Base-by-base conservation (phyloP, 30 jellyfish, hydroid and myxozoan genomes). In the Cassiopea xamachana region DNA sequence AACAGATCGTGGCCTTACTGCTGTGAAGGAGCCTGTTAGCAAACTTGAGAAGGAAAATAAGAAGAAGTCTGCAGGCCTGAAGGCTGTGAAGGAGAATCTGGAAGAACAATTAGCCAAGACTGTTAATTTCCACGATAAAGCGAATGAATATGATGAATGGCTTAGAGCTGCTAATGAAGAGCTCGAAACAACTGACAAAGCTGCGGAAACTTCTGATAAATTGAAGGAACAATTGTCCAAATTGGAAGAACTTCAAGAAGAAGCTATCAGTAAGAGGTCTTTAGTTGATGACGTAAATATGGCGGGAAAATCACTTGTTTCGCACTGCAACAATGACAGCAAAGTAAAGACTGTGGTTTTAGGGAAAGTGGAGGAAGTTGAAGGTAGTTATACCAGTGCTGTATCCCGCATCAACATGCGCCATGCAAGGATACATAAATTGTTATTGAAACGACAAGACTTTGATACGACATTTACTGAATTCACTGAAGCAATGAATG, bases 371-470 rank as follows among this genome's bases (percentile, higher is more conserved):
- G 99, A 96, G 39, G 80, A 69, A n/a, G 82, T 77, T 50, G 98
- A 96, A 60, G 86, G 86, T 44, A 47, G 78, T 46, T 86, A 71
- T 44, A 95, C 87, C 45, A 74, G 82, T 49, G 79, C 88, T 75
- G 81, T 87, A 19, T 83, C 98, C 12, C 86, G 91, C 47, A 94
- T 92, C 67, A 95, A 96, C 16, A 89, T 87, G 72, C 97, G 98
- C 1, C 81, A 84, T 73, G 83, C 64, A 27, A 88, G 98, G 46
- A 89, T 96, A 50, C 98, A 89, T 68, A 92, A 87, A 69, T 91
- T 97, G 17, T 55, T 96, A 67, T 77, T 91, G 84, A 96, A 89
- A 55, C 73, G 97, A 44, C 98, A 96, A 83, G 99, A 92, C 49
- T 92, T 96, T 87, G 93, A 96, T 16, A 67, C 91, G 51, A 94